Evolutionary conservation across 1,140 invertebrate species (phyloP).

Genomic region (Drosophila parvula): DNA sequence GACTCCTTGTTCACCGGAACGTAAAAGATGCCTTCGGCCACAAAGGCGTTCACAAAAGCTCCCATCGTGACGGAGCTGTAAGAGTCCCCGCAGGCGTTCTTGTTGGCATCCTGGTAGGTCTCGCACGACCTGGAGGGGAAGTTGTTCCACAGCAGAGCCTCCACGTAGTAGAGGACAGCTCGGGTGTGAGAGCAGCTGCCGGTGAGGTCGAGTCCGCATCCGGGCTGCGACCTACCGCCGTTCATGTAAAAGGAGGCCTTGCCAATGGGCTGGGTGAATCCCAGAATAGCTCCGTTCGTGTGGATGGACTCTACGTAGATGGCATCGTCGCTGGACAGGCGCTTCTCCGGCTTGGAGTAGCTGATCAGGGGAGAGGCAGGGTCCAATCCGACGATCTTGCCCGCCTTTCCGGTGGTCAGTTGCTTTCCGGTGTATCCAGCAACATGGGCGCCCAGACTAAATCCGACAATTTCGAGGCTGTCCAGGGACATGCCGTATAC

Average conservation of each 20-base stretch:
- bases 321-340: conserved; percentile 88
- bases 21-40: conserved; percentile 58
- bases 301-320: conserved; percentile 90
- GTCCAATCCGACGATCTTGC: conserved; percentile 85
- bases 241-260: conserved; percentile 63
- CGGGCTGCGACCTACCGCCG: conserved; percentile 85
- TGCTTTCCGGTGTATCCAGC: conserved; percentile 86
- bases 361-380: conserved; percentile 85
- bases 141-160: conserved; percentile 58
- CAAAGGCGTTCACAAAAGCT: conserved; percentile 20
- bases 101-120: conserved; percentile 44
- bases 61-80: conserved; percentile 67
- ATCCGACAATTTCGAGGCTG: conserved; percentile 87
- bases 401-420: conserved; percentile 54
- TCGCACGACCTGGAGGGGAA: conserved; percentile 51
- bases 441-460: conserved; percentile 88
- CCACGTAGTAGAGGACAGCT: conserved; percentile 74
- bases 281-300: conserved; percentile 87
- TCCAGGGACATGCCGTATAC: conserved; percentile 84
- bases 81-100: conserved; percentile 59
- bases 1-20: conserved; percentile 61
- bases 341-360: conserved; percentile 81
- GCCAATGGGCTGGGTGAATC: conserved; percentile 61
- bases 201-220: conserved; percentile 84
- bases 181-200: conserved; percentile 82